A percentile compares a stretch with the other conserved stretches of the same genome.
Conservation (phyloP, 2,888 invertebrate genomes). For the Ichneumon xanthorius region DNA sequence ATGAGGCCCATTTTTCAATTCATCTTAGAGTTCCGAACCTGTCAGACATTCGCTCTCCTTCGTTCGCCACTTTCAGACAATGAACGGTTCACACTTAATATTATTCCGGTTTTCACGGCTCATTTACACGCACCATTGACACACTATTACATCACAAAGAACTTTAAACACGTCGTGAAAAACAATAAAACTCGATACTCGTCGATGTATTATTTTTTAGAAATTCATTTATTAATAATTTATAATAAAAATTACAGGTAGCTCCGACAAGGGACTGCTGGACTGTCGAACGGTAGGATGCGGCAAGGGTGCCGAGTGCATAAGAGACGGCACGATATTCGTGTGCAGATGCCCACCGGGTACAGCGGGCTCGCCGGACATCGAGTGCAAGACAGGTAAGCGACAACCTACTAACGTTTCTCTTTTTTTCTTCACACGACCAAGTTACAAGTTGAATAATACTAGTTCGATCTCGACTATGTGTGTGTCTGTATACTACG, state of each 20-base stretch:
- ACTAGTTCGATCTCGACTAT: slow-evolving; percentile 66
- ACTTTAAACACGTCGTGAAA: not conserved
- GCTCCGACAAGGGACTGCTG: slow-evolving; percentile 82
- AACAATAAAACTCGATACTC: not conserved
- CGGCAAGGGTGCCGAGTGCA: slow-evolving; percentile 94
- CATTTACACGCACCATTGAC: too few species aligned
- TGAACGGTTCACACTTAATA: too few species aligned
- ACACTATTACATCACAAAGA: not conserved
- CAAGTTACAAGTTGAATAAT: slow-evolving; percentile 34
- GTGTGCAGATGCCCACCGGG: slow-evolving; percentile 93
- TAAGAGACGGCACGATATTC: slow-evolving; percentile 93
- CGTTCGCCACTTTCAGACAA: too few species aligned
- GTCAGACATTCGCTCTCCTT: too few species aligned
- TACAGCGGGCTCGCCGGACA: slow-evolving; percentile 90
- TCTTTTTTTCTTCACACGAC: slow-evolving; percentile 7
- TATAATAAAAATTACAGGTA: slow-evolving; percentile 73
- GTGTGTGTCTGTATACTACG: slow-evolving; percentile 75
- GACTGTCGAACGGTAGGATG: slow-evolving; percentile 95
- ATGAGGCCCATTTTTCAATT: too few species aligned
- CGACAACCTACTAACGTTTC: slow-evolving; percentile 77
- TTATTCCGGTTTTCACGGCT: too few species aligned
- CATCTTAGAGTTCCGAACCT: too few species aligned
- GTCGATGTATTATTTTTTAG: not conserved
- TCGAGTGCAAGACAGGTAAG: slow-evolving; percentile 90
- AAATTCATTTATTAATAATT: slow-evolving; percentile 3